phyloP scores from a whole-genome alignment of 2,797 vertebrate genomes.

The Tragelaphus oryx region DNA sequence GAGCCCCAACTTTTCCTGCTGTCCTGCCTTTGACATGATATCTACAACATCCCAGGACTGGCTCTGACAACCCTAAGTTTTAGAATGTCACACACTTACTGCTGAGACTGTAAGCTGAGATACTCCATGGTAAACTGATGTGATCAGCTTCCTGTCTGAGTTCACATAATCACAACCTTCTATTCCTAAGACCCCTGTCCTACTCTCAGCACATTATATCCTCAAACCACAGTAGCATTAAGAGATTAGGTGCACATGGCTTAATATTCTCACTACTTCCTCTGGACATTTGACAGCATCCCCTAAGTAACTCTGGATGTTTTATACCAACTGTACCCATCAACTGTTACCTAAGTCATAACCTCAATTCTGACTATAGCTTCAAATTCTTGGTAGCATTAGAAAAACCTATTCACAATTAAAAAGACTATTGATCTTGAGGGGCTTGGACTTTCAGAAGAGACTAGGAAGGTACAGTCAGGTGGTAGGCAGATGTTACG shows the following conservation, averaged over 20 bases:
- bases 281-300: too few species aligned
- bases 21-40: neutral
- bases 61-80: neutral
- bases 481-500: slow-evolving; percentile 88
- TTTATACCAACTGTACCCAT: neutral
- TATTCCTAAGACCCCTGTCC: neutral
- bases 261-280: neutral
- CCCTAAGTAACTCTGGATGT: neutral
- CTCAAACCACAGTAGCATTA: neutral
- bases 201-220: neutral
- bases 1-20: neutral
- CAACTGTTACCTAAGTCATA: neutral
- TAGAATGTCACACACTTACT: neutral
- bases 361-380: neutral
- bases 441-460: neutral
- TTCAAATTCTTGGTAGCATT: neutral
- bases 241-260: neutral
- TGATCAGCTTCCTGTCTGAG: neutral
- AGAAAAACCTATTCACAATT: neutral
- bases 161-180: neutral
- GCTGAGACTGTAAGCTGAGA: neutral
- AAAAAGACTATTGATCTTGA: neutral
- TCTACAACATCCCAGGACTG: neutral
- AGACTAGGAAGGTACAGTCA: slow-evolving; percentile 69
- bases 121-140: neutral